Percentiles rank a stretch among this genome's conserved stretches.
Conservation (phyloP, 2,797 vertebrate genomes). For the Pogonophryne albipinna region DNA sequence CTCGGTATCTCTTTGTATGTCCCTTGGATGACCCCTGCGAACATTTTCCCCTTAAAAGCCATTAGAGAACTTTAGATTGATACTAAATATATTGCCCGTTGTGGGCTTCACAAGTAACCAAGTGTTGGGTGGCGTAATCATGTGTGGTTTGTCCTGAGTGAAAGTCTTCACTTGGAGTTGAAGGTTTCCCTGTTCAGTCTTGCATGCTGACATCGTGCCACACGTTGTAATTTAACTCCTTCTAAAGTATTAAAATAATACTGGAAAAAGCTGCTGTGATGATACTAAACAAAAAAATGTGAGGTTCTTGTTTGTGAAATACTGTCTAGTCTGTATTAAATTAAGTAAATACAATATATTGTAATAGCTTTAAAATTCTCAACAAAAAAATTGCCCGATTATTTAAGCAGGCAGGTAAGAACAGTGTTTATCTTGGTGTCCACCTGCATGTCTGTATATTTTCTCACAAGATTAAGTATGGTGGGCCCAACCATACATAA, state of each 20-base stretch:
- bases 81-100: conserved; percentile 84
- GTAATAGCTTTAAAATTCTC: not conserved
- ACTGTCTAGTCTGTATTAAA: not conserved
- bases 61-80: conserved; percentile 85
- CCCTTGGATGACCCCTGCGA: conserved; percentile 90
- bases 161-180: conserved; percentile 61
- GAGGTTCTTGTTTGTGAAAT: conserved; percentile 4
- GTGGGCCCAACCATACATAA: conserved; percentile 62
- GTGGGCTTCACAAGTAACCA: conserved; percentile 79
- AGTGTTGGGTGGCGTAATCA: conserved; percentile 80
- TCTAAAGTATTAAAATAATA: conserved; percentile 4
- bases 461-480: conserved; percentile 43
- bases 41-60: conserved; percentile 85
- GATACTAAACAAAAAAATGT: not conserved
- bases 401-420: conserved; percentile 2
- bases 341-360: not conserved
- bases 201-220: conserved; percentile 39
- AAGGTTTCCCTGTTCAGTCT: conserved; percentile 3
- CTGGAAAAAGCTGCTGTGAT: not conserved
- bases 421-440: conserved; percentile 24
- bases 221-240: conserved; percentile 28
- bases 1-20: conserved; percentile 76
- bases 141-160: conserved; percentile 77
- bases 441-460: conserved; percentile 26
- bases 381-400: not conserved